Conservation (phyloP, 2,113 vertebrate genomes). For the Elachura formosa region DNA sequence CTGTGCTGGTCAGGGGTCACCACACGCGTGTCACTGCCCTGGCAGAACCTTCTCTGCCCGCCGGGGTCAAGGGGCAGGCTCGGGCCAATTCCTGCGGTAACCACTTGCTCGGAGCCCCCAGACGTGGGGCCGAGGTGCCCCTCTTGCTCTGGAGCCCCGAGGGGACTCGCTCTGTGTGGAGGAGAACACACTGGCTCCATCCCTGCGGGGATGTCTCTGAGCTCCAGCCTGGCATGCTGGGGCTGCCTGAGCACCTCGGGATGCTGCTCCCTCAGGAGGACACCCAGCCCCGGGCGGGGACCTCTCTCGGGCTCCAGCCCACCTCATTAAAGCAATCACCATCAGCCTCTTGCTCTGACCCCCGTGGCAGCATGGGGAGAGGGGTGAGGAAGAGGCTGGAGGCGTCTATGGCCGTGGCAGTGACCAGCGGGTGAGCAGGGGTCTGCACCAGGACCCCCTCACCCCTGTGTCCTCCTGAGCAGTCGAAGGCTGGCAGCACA, state of each 20-base stretch:
- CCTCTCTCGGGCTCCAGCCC: neutral
- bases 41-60: neutral
- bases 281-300: fast-evolving
- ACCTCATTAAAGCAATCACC: neutral
- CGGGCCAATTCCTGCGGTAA: fast-evolving
- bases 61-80: too few species aligned
- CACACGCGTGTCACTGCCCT: fast-evolving
- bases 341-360: neutral
- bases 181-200: fast-evolving
- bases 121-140: fast-evolving
- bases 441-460: neutral
- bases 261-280: neutral
- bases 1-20: neutral
- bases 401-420: fast-evolving
- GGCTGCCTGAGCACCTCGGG: neutral
- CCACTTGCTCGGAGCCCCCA: fast-evolving
- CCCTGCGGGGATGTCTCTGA: fast-evolving
- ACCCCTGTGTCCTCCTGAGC: neutral
- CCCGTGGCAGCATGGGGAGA: fast-evolving
- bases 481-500: neutral
- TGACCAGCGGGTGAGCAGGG: fast-evolving
- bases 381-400: neutral
- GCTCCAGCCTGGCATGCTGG: fast-evolving
- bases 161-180: neutral
- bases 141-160: fast-evolving